phyloP scores from a whole-genome alignment of 2,888 invertebrate genomes.

The Vanessa cardui region DNA sequence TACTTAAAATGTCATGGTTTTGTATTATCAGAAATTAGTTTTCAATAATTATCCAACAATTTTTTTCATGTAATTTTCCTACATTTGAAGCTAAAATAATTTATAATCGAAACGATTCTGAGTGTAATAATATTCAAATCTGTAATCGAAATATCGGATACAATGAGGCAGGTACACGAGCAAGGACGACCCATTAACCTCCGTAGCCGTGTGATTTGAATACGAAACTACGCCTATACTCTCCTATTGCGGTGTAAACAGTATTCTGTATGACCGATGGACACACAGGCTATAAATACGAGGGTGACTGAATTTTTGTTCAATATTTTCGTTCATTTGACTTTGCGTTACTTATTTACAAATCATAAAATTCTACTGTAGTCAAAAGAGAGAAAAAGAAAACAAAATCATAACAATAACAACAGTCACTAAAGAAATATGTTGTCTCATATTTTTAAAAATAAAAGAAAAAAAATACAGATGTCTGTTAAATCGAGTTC shows the following conservation, averaged over 20 bases:
- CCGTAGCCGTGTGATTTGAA: slow-evolving; percentile 70
- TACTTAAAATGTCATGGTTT: too few relatives aligned
- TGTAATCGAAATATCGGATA: slow-evolving; percentile 35
- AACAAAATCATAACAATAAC: too few relatives aligned
- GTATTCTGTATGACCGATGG: slow-evolving; percentile 31
- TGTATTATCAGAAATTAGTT: too few relatives aligned
- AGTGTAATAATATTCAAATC: slow-evolving; percentile 32
- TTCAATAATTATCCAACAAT: too few relatives aligned
- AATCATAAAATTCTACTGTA: too few relatives aligned
- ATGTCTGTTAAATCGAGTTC: too few relatives aligned
- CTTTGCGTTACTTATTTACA: neutral
- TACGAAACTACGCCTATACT: slow-evolving; percentile 59
- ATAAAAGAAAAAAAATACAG: too few relatives aligned
- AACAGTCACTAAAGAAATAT: too few relatives aligned
- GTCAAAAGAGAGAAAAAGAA: too few relatives aligned
- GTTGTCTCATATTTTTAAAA: too few relatives aligned
- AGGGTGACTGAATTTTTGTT: slow-evolving; percentile 1
- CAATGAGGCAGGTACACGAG: slow-evolving; percentile 39
- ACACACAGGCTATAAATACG: neutral
- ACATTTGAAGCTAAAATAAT: neutral
- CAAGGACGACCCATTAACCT: slow-evolving; percentile 67
- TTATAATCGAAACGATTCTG: neutral
- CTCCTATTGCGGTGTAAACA: slow-evolving; percentile 52
- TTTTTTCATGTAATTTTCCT: too few relatives aligned
- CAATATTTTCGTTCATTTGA: too few relatives aligned